Conservation (phyloP, 64 coral and sea anemone genomes). For the Montipora cactus region DNA sequence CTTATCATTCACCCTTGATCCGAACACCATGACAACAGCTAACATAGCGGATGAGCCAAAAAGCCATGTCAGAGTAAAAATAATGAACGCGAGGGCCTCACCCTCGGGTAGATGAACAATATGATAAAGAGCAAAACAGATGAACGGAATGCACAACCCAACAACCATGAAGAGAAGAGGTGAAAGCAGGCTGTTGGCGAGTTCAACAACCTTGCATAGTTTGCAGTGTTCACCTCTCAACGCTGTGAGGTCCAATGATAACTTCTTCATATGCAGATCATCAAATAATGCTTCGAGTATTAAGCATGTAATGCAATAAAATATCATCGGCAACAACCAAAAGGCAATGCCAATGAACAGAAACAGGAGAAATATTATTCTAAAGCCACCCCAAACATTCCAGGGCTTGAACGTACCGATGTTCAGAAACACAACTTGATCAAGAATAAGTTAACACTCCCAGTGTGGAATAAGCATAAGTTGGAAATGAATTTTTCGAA, state of each 20-base stretch:
- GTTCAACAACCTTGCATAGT: not conserved
- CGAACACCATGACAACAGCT: not conserved
- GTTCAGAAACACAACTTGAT: not conserved
- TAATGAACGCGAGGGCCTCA: not conserved
- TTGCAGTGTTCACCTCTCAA: not conserved
- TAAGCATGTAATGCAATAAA: slow-evolving; percentile 13
- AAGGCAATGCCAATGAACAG: not conserved
- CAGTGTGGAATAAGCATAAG: not conserved
- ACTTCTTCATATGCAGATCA: not conserved
- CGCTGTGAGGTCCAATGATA: not conserved
- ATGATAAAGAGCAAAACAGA: not conserved
- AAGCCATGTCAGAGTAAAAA: not conserved
- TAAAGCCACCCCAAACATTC: slow-evolving; percentile 12
- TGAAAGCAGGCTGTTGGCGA: slow-evolving; percentile 4
- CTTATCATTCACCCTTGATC: slow-evolving; percentile 18
- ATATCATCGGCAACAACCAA: slow-evolving; percentile 21
- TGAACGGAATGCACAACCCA: not conserved
- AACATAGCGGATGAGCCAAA: not conserved
- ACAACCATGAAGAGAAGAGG: not conserved
- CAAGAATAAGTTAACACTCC: not conserved
- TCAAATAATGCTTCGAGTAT: slow-evolving; percentile 2
- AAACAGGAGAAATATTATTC: not conserved
- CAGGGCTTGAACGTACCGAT: not conserved
- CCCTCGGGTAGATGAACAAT: not conserved
- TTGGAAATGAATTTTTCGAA: not conserved